phyloP scores from a whole-genome alignment of 1,140 invertebrate genomes.

The Microplitis demolitor region DNA sequence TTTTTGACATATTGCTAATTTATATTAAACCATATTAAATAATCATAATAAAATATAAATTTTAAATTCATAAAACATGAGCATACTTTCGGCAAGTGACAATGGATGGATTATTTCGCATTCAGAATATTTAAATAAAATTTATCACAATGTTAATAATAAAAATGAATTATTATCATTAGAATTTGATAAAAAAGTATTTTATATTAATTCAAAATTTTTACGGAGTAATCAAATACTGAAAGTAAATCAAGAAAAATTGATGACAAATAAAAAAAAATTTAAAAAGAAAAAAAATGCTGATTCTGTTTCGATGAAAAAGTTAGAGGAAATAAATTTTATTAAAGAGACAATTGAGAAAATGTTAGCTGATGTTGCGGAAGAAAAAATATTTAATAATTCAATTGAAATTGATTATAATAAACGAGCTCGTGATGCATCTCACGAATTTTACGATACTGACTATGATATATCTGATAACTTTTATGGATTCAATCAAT shows the following conservation, averaged over 20 bases:
- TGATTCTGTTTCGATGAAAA: neutral
- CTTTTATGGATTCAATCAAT: conserved; percentile 49
- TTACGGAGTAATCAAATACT: conserved; percentile 44
- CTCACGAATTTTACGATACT: conserved; percentile 48
- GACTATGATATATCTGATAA: conserved; percentile 33
- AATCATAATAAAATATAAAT: too few relatives aligned
- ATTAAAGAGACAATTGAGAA: neutral
- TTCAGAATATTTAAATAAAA: conserved; percentile 42
- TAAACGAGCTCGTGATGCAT: conserved; percentile 43
- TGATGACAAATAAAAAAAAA: conserved; percentile 20
- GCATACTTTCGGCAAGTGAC: conserved; percentile 37
- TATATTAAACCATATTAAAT: too few relatives aligned
- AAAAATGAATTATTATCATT: conserved; percentile 22
- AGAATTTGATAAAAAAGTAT: conserved; percentile 42
- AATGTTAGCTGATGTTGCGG: neutral
- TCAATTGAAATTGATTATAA: conserved; percentile 47
- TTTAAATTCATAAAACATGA: conserved; percentile 35
- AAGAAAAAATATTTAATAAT: conserved; percentile 37
- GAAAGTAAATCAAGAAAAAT: conserved; percentile 18
- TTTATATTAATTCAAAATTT: conserved; percentile 48
- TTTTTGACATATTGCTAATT: too few relatives aligned
- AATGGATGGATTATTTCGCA: conserved; percentile 52
- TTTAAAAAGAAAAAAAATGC: conserved; percentile 8
- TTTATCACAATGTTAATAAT: conserved; percentile 39
- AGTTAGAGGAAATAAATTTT: conserved; percentile 5